These are phyloP conservation scores for Boulengeromyrus knoepffleri DNA, from an alignment of 2,113 vertebrate genomes.

Conservation along the genomic window DNA sequence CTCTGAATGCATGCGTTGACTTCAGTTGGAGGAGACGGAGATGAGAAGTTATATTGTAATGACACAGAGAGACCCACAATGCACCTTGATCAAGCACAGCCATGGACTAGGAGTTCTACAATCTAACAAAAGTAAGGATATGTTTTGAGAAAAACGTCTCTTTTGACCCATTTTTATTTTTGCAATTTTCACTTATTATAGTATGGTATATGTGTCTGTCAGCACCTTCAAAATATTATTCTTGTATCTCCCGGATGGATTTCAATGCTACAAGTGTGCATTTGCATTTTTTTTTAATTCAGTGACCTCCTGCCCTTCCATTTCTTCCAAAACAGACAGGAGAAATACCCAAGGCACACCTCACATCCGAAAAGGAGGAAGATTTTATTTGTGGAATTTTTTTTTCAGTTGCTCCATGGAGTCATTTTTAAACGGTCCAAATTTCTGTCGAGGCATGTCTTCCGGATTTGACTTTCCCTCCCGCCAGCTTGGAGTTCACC, in stretches of 20 bases:
- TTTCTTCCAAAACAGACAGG: constrained; percentile 54
- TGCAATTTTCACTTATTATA: background rate
- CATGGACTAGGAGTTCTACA: background rate
- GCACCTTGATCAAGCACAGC: background rate
- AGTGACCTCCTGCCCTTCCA: constrained; percentile 55
- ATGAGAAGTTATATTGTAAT: background rate
- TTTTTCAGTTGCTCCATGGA: constrained; percentile 45
- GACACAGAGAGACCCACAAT: background rate
- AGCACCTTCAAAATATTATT: background rate
- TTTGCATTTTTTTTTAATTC: background rate
- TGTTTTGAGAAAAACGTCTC: background rate
- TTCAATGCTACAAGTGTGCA: background rate
- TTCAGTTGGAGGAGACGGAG: background rate
- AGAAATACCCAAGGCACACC: constrained; percentile 55
- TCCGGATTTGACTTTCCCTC: constrained; percentile 55
- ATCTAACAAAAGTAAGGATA: background rate
- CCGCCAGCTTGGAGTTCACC: constrained; percentile 55
- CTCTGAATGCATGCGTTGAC: background rate
- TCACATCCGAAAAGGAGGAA: constrained; percentile 58
- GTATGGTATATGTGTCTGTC: too few relatives aligned
- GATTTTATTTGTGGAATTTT: background rate
- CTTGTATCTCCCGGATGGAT: background rate
- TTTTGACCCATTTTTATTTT: background rate
- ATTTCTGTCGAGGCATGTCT: constrained; percentile 57
- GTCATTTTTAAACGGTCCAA: constrained; percentile 55